Evolutionary conservation across 2,888 invertebrate genomes (phyloP).

Genomic region (Matsumyia berberina): DNA sequence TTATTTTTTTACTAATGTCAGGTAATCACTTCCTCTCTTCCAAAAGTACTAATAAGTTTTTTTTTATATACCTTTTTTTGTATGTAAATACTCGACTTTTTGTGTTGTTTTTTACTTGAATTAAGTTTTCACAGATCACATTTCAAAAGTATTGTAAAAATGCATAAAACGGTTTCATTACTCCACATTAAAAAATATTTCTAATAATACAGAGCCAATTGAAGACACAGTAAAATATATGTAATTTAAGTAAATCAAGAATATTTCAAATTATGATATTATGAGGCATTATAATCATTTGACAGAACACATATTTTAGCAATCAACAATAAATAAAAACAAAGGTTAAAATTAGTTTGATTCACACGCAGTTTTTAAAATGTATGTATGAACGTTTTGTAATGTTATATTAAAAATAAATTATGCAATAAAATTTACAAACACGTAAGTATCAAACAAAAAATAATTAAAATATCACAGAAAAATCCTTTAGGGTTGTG

Average conservation of each 20-base stretch:
- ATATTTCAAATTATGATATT: background rate
- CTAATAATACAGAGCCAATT: slow-evolving; percentile 27
- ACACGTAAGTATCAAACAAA: slow-evolving; percentile 7
- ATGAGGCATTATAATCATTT: background rate
- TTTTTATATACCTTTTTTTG: background rate
- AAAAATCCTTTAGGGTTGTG: slow-evolving; percentile 43
- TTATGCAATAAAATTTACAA: background rate
- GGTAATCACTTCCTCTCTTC: background rate
- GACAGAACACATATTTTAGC: slow-evolving; percentile 6
- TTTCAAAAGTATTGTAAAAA: slow-evolving; percentile 29
- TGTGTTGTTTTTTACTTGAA: background rate
- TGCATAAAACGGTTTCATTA: slow-evolving; percentile 52
- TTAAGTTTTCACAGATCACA: background rate
- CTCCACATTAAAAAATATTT: slow-evolving; percentile 34
- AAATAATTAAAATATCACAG: background rate
- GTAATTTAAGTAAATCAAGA: slow-evolving; percentile 26
- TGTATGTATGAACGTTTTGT: background rate
- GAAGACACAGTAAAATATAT: slow-evolving; percentile 18
- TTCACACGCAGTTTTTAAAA: slow-evolving; percentile 8
- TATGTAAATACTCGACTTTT: background rate
- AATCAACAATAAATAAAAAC: slow-evolving; percentile 33
- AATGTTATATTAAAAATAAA: slow-evolving; percentile 6
- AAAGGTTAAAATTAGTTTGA: slow-evolving; percentile 2
- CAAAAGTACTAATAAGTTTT: background rate
- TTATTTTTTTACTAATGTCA: background rate